phyloP scores from a whole-genome alignment of 2,888 invertebrate species.

The Agrotis exclamationis region DNA sequence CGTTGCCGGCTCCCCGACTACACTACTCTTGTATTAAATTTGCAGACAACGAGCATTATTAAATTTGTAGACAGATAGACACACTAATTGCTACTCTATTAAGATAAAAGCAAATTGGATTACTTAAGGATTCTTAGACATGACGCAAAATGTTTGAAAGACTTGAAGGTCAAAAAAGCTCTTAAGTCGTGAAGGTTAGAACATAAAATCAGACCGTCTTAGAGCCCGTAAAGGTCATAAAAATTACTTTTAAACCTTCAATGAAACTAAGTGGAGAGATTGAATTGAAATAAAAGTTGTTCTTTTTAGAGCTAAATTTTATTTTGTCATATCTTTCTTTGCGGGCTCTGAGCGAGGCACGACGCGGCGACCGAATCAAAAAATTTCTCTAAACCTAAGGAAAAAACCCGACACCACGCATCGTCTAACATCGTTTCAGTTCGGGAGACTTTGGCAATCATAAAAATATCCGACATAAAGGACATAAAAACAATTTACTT shows the following conservation, averaged over 20 bases:
- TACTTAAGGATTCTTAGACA: slow-evolving; percentile 25
- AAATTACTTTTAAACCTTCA: slow-evolving; percentile 4
- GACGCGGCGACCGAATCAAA: too few relatives aligned
- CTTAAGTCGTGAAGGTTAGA: slow-evolving; percentile 7
- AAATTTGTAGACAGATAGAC: slow-evolving; percentile 41
- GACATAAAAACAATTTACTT: too few relatives aligned
- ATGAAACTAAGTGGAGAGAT: background rate
- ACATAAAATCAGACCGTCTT: slow-evolving; percentile 10
- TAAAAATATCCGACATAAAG: too few relatives aligned
- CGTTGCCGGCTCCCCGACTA: slow-evolving; percentile 3
- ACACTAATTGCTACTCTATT: slow-evolving; percentile 38
- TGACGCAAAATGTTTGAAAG: slow-evolving; percentile 26
- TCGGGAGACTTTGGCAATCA: too few relatives aligned
- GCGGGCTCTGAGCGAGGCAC: too few relatives aligned
- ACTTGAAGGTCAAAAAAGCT: slow-evolving; percentile 6
- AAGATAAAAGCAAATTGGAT: slow-evolving; percentile 41
- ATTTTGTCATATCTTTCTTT: background rate
- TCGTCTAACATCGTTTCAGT: too few relatives aligned
- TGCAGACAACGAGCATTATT: slow-evolving; percentile 10
- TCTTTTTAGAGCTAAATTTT: slow-evolving; percentile 2
- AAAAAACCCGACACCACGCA: too few relatives aligned
- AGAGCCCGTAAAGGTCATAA: slow-evolving; percentile 8
- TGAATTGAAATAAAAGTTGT: slow-evolving; percentile 18
- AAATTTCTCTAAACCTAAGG: too few relatives aligned
- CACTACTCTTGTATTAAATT: slow-evolving; percentile 21